A percentile compares a stretch with the other conserved stretches of the same genome.
Evolutionary conservation across 2,888 invertebrate species (phyloP).

Genomic region (Chrysolina oricalcia): DNA sequence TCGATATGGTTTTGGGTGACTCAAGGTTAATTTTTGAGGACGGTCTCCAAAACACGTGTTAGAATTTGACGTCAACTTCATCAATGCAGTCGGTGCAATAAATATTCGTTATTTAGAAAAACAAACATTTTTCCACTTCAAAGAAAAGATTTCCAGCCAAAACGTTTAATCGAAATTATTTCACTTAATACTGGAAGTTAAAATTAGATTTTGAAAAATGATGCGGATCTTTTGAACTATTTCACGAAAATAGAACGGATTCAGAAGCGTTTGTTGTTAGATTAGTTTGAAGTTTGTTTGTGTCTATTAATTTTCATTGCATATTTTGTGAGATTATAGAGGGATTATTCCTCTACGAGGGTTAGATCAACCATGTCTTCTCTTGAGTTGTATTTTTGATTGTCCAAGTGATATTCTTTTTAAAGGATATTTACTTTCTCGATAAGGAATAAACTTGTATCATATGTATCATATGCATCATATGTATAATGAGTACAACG

Average conservation of each 20-base stretch:
- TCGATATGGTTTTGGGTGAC: slow-evolving; percentile 11
- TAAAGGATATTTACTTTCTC: too few species aligned
- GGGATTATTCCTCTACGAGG: background rate
- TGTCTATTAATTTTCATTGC: background rate
- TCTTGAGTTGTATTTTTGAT: background rate
- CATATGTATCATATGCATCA: too few species aligned
- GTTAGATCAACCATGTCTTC: background rate
- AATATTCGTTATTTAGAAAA: background rate
- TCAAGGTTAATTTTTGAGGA: slow-evolving; percentile 8
- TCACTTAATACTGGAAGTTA: background rate
- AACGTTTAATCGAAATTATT: background rate
- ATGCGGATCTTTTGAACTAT: background rate
- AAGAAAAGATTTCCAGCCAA: background rate
- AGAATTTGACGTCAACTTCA: background rate
- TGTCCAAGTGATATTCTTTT: too few species aligned
- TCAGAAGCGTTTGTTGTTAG: background rate
- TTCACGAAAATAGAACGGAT: background rate
- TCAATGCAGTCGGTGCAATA: background rate
- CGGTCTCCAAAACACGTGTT: background rate
- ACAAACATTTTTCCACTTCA: background rate
- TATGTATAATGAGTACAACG: too few species aligned
- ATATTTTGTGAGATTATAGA: background rate
- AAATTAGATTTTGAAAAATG: slow-evolving; percentile 3
- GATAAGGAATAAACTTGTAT: too few species aligned
- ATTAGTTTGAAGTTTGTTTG: background rate